A percentile compares a stretch with the other conserved stretches of the same genome.
phyloP scores from a whole-genome alignment of 2,888 invertebrate genomes.

The Drosophila conformis region DNA sequence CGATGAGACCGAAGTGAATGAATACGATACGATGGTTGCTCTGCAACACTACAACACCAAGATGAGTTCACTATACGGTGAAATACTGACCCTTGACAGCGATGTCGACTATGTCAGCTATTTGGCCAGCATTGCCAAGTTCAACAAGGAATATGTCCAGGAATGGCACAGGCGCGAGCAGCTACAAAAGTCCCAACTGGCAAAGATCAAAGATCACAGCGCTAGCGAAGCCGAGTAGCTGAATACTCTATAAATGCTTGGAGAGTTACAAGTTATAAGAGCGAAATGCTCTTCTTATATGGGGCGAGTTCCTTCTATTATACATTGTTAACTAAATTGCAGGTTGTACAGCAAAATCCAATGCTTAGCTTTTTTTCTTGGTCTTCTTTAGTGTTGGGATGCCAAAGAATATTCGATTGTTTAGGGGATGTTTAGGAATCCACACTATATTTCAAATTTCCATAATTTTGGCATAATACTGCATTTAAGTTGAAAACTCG shows the following conservation, averaged over 20 bases:
- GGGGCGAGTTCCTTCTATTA: conserved; percentile 1
- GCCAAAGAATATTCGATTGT: too few species aligned
- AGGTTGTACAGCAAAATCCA: not conserved
- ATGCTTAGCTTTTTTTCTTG: not conserved
- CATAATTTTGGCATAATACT: too few species aligned
- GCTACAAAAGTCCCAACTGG: not conserved
- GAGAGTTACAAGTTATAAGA: not conserved
- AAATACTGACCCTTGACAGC: conserved; percentile 42
- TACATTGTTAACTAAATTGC: not conserved
- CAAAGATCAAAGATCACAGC: not conserved
- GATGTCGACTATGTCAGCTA: conserved; percentile 52
- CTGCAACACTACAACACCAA: conserved; percentile 39
- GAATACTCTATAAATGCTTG: not conserved
- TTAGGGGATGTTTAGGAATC: too few species aligned
- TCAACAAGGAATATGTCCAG: conserved; percentile 34
- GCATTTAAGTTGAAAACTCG: too few species aligned
- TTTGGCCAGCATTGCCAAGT: conserved; percentile 32
- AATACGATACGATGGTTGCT: conserved; percentile 34
- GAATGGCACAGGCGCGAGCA: conserved; percentile 23
- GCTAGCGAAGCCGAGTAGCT: not conserved
- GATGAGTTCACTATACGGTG: conserved; percentile 42
- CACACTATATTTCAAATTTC: too few species aligned
- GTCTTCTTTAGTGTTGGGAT: not conserved
- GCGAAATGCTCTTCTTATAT: not conserved
- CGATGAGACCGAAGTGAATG: conserved; percentile 47